phyloP scores from a whole-genome alignment of 1,140 invertebrate genomes.

The Trachelipus rathkii region DNA sequence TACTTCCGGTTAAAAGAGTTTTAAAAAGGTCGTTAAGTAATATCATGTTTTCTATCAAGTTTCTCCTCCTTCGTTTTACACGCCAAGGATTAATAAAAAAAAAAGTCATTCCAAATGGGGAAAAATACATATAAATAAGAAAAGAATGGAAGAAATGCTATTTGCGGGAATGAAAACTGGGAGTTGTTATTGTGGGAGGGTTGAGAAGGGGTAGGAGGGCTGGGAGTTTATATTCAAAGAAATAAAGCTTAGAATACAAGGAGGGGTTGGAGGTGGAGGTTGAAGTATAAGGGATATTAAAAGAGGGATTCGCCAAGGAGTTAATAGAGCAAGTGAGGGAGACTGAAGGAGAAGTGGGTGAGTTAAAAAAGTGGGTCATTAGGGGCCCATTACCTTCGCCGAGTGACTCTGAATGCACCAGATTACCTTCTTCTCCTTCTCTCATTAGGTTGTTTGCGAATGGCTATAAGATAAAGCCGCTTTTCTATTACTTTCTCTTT shows the following conservation, averaged over 20 bases:
- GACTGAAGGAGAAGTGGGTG: no score
- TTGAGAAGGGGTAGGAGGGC: neutral
- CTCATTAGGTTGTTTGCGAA: slow-evolving; percentile 1
- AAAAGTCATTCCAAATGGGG: no score
- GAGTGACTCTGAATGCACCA: neutral
- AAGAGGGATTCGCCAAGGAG: neutral
- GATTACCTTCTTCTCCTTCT: neutral
- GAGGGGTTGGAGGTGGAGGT: neutral
- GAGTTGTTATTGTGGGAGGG: neutral
- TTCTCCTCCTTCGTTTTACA: no score
- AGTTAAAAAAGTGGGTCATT: neutral
- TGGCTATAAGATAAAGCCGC: neutral
- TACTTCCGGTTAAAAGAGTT: no score
- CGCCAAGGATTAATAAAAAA: neutral
- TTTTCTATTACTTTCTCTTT: no score
- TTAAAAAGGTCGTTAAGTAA: no score
- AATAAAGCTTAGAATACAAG: no score
- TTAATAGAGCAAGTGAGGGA: neutral
- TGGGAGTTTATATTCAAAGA: no score
- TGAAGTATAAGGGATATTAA: neutral
- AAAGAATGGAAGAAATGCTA: neutral
- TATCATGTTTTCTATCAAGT: no score
- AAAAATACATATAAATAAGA: no score
- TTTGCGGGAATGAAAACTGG: neutral
- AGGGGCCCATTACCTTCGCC: neutral